Percentiles rank a stretch among this genome's conserved stretches.
phyloP scores from a whole-genome alignment of 2,888 invertebrate genomes.

The Tenthredo amoena region DNA sequence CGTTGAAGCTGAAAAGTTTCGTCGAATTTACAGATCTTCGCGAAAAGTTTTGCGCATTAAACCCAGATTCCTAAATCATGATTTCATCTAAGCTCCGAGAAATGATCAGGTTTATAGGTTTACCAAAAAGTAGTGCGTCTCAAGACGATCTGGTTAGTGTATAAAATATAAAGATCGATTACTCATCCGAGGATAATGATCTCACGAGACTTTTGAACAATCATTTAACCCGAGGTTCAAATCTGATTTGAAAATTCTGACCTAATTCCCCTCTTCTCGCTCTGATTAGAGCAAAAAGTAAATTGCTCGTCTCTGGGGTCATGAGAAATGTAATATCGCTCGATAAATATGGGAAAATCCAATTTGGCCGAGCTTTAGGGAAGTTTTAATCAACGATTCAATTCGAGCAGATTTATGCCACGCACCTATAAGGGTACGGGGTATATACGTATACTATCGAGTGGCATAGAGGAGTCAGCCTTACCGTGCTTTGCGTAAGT shows the following conservation, averaged over 20 bases:
- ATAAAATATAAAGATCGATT: not conserved
- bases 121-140: not conserved
- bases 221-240: not conserved
- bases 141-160: not conserved
- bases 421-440: not conserved
- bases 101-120: not conserved
- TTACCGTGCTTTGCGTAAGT: conserved; percentile 68
- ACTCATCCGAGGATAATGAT: not conserved
- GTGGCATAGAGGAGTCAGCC: not conserved
- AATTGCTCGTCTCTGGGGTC: conserved; percentile 16
- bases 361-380: conserved; percentile 2
- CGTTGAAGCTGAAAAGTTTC: not conserved
- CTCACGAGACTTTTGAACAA: not conserved
- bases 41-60: not conserved
- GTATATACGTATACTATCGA: not conserved
- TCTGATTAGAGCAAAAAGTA: not conserved
- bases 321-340: not conserved
- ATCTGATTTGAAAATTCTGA: not conserved
- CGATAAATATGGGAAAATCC: conserved; percentile 33
- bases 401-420: conserved; percentile 14
- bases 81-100: not conserved
- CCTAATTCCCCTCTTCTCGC: not conserved
- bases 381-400: conserved; percentile 42
- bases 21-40: not conserved
- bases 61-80: not conserved